phyloP scores from a whole-genome alignment of 2,113 vertebrate species.

The Labeo catla region DNA sequence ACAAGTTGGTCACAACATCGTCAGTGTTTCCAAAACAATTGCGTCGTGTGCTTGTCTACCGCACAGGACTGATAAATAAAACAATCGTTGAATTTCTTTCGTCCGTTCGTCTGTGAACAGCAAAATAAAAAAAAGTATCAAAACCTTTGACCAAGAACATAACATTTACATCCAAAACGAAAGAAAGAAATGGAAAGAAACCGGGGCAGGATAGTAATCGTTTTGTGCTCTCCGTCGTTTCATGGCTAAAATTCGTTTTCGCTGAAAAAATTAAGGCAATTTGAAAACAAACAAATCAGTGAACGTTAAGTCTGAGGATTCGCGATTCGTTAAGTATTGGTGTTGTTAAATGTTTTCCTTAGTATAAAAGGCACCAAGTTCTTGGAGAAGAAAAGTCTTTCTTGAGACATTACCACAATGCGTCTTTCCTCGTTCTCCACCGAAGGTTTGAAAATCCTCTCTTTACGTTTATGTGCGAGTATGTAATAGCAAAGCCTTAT shows the following conservation, averaged over 20 bases:
- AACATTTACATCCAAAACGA: conserved; percentile 41
- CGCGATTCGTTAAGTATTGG: conserved; percentile 30
- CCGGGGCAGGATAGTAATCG: conserved; percentile 6
- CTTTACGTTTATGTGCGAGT: conserved; percentile 11
- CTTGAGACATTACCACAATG: background rate
- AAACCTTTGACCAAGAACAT: conserved; percentile 51
- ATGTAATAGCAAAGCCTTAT: conserved; percentile 25
- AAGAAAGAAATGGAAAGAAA: conserved; percentile 37
- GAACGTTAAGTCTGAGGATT: conserved; percentile 53
- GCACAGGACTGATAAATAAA: conserved; percentile 54
- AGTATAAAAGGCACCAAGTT: conserved; percentile 66
- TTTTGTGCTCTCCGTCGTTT: conserved; percentile 31
- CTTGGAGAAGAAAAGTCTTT: conserved; percentile 36
- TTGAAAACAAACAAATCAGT: conserved; percentile 47
- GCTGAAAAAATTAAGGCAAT: conserved; percentile 66
- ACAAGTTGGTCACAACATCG: conserved; percentile 50
- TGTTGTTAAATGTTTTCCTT: conserved; percentile 47
- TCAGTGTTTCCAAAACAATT: conserved; percentile 52
- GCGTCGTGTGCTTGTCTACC: conserved; percentile 41
- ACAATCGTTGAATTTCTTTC: conserved; percentile 1
- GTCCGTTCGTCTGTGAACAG: background rate
- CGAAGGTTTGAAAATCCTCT: conserved; percentile 26
- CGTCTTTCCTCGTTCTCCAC: conserved; percentile 14
- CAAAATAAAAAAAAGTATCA: conserved; percentile 7
- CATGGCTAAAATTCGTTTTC: conserved; percentile 51